Conservation (phyloP, 2,888 invertebrate species). For the Macrophya annulata region DNA sequence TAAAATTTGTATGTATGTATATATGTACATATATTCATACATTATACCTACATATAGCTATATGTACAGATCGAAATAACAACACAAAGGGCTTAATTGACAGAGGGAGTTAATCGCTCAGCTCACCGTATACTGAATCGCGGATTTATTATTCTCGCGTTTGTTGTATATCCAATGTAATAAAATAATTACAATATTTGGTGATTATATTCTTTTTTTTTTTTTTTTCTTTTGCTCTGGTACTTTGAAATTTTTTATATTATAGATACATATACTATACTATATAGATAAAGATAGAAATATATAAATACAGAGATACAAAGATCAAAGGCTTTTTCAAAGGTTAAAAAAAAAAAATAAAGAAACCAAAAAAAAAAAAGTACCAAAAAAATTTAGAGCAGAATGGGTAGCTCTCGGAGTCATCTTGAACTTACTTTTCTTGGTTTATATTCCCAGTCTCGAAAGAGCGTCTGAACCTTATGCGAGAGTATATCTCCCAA, state of each 20-base stretch:
- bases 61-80: constrained; percentile 11
- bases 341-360: background rate
- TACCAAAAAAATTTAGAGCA: background rate
- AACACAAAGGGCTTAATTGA: background rate
- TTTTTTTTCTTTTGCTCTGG: too few species aligned
- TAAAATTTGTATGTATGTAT: background rate
- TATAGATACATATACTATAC: too few species aligned
- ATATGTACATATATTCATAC: constrained; percentile 3
- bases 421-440: background rate
- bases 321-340: background rate
- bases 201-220: background rate
- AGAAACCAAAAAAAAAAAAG: background rate
- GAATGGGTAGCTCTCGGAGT: background rate
- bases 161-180: background rate
- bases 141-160: constrained; percentile 6
- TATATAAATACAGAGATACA: background rate
- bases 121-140: background rate
- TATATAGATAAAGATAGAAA: background rate
- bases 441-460: background rate
- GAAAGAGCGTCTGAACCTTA: background rate
- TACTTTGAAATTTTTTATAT: too few species aligned
- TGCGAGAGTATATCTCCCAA: constrained; percentile 48
- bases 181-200: background rate
- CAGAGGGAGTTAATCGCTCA: constrained; percentile 10
- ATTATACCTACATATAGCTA: constrained; percentile 58